Base-by-base conservation (phyloP, 1,140 invertebrate species). In the Polypedilum vanderplanki region DNA sequence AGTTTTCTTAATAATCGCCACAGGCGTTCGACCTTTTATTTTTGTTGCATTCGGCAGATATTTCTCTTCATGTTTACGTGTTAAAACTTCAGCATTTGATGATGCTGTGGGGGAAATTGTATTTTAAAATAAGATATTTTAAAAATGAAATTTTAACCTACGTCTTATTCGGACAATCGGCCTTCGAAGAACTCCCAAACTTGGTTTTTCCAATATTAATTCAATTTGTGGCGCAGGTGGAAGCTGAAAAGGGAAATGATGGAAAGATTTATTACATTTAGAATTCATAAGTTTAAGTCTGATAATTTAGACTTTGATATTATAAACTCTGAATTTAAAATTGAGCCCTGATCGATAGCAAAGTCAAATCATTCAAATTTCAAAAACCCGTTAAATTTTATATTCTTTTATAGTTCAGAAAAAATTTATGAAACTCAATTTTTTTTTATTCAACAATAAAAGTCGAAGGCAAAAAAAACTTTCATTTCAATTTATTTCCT, bases 161-260 rank as follows among this genome's bases (percentile, higher is more conserved):
- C 86, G 86, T 84, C 86, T 80, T 5, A 87, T 86, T 81, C 86
- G 82, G 67, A 87, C 86, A 4, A 87, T 84, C 5, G 86, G 86
- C 78, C 85, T 83, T 41, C 86, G 86, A 79, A 87, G 84, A 57
- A 86, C 86, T 67, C 86, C 87, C 20, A 87, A 81, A 76, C 87
- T 86, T 8, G 86, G 86, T 81, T 87, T 86, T n/a, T 86, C 86
- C 83, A 87, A 86, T 75, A 87, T 85, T 75, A 87, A 80, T 79
- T 87, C 86, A 78, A 87, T 87, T 80, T 87, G 86, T 0, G 86
- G 86, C 0, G 87, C 86, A 15, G 86, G 85, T 17, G 87, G 87
- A 76, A 88, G 80, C 83, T 86, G 80, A 1, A 12, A 57, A 57
- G 3, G 3, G 3, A 33, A 57, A 57, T 4, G 4, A 75, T 5